Evolutionary conservation across 1,140 invertebrate species (phyloP).

Genomic region (Musca domestica): DNA sequence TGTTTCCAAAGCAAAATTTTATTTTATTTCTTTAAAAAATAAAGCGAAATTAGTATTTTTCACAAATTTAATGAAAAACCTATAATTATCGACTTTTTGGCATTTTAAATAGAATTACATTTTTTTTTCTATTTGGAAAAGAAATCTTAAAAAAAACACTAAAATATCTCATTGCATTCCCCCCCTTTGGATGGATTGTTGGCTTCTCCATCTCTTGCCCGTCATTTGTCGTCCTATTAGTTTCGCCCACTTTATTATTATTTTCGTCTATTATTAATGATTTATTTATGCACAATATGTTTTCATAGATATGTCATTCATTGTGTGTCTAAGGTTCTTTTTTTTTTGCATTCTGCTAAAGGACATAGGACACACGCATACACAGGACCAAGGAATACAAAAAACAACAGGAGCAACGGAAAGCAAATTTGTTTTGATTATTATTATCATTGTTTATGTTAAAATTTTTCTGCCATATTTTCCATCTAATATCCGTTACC

Average conservation of each 20-base stretch:
- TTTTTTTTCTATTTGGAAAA: too few species aligned
- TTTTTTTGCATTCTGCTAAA: neutral
- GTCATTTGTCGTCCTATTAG: conserved; percentile 9
- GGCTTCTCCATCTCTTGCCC: neutral
- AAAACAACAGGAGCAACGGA: too few species aligned
- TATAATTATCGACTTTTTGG: too few species aligned
- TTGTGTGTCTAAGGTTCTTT: neutral
- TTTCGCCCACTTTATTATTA: conserved; percentile 12
- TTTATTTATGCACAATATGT: conserved; percentile 27
- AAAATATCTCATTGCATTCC: too few species aligned
- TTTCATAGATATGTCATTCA: conserved; percentile 5
- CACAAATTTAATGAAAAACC: too few species aligned
- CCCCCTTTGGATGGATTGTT: neutral
- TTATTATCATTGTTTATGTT: conserved; percentile 14
- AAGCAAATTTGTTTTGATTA: conserved; percentile 1
- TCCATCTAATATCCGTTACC: too few species aligned
- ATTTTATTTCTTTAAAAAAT: neutral
- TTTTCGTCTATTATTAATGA: conserved; percentile 23
- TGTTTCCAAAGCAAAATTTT: neutral
- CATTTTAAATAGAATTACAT: too few species aligned
- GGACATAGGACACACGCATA: neutral
- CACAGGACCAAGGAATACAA: too few species aligned
- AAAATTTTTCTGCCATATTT: neutral
- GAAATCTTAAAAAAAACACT: too few species aligned
- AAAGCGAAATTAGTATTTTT: neutral